Evolutionary conservation across 2,113 vertebrate genomes (phyloP).

Genomic region (Istiophorus platypterus): DNA sequence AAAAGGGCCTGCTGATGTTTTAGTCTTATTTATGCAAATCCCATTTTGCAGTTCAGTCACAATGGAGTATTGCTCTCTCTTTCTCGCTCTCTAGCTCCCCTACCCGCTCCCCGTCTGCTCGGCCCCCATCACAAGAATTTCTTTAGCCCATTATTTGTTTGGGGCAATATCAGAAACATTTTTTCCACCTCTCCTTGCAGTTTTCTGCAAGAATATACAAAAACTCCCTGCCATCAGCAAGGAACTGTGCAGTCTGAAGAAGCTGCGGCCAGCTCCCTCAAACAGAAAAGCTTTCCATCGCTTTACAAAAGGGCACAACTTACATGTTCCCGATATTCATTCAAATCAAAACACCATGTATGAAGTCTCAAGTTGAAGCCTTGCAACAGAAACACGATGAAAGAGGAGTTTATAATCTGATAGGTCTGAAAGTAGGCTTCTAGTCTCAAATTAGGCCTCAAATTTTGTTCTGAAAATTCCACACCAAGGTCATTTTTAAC

Average conservation of each 20-base stretch:
- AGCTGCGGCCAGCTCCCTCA: background rate
- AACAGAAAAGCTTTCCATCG: constrained; percentile 11
- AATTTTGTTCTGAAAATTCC: background rate
- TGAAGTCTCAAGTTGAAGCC: background rate
- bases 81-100: constrained; percentile 51
- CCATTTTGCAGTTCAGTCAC: constrained; percentile 83
- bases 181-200: constrained; percentile 56
- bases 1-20: constrained; percentile 78
- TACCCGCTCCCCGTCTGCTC: constrained; percentile 63
- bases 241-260: constrained; percentile 6
- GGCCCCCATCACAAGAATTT: constrained; percentile 73
- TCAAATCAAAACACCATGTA: constrained; percentile 20
- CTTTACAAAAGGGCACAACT: background rate
- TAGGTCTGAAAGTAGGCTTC: background rate
- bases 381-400: background rate
- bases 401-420: background rate
- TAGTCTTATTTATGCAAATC: constrained; percentile 86
- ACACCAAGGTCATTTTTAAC: background rate
- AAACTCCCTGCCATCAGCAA: constrained; percentile 24
- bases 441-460: background rate
- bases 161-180: constrained; percentile 59
- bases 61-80: constrained; percentile 75
- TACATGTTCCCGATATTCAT: constrained; percentile 17
- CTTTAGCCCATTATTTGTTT: constrained; percentile 70
- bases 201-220: constrained; percentile 47